Evolutionary conservation across 2,888 invertebrate genomes (phyloP).

Genomic region (Aproaerema taeniolella): DNA sequence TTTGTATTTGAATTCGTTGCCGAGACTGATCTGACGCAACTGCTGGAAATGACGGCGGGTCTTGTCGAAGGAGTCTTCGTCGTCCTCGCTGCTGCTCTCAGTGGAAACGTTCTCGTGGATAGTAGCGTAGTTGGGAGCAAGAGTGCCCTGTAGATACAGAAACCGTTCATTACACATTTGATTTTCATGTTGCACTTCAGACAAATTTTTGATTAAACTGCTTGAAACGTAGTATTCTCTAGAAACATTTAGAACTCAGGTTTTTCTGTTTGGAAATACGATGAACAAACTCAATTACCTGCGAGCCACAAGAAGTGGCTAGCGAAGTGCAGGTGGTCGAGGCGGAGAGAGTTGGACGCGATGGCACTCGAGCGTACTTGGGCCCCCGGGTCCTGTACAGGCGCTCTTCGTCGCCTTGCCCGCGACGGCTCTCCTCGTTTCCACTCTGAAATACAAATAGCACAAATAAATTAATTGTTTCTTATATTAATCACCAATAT

Average conservation of each 20-base stretch:
- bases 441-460: slow-evolving; percentile 52
- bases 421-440: slow-evolving; percentile 59
- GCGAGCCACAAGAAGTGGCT: slow-evolving; percentile 71
- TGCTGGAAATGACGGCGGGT: slow-evolving; percentile 80
- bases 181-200: too few species aligned
- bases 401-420: slow-evolving; percentile 66
- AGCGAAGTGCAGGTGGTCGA: slow-evolving; percentile 80
- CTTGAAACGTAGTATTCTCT: too few species aligned
- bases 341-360: slow-evolving; percentile 71
- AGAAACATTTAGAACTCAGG: too few species aligned
- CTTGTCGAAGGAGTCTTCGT: slow-evolving; percentile 73
- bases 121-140: slow-evolving; percentile 61
- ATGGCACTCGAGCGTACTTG: slow-evolving; percentile 70
- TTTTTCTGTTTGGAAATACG: too few species aligned
- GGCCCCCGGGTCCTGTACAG: slow-evolving; percentile 58
- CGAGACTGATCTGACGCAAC: slow-evolving; percentile 78
- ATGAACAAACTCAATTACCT: too few species aligned
- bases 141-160: slow-evolving; percentile 46
- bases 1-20: slow-evolving; percentile 79
- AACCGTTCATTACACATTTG: neutral
- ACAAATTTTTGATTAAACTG: too few species aligned
- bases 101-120: slow-evolving; percentile 62
- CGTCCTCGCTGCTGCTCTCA: slow-evolving; percentile 71
- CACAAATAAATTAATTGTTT: slow-evolving; percentile 10
- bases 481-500: neutral